These are phyloP conservation scores for Latrodectus hesperus DNA, from an alignment of 2,888 invertebrate species.

Conservation along the genomic window DNA sequence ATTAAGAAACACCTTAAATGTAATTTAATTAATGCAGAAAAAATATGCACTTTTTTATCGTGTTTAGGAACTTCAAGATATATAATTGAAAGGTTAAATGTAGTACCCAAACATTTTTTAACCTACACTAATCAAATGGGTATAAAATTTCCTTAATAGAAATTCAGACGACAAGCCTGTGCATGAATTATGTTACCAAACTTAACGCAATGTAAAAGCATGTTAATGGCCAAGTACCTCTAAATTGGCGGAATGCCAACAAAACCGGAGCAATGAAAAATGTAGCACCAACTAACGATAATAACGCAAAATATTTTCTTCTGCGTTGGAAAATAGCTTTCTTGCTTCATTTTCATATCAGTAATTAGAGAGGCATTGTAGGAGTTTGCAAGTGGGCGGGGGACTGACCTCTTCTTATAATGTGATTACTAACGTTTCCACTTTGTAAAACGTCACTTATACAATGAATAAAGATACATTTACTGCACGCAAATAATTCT, in stretches of 20 bases:
- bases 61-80: too few relatives aligned
- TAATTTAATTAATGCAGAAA: too few relatives aligned
- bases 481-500: neutral
- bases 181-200: neutral
- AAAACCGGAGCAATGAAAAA: neutral
- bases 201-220: neutral
- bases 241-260: neutral
- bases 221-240: neutral
- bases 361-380: conserved; percentile 1
- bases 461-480: conserved; percentile 2
- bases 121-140: too few relatives aligned
- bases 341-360: conserved; percentile 1
- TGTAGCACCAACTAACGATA: neutral
- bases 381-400: neutral
- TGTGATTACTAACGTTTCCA: neutral
- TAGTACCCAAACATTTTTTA: too few relatives aligned
- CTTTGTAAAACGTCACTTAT: neutral
- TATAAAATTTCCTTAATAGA: too few relatives aligned
- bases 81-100: too few relatives aligned
- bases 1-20: too few relatives aligned
- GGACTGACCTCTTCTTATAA: neutral
- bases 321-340: neutral
- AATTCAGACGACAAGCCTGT: neutral
- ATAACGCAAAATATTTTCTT: conserved; percentile 5
- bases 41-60: too few relatives aligned